phyloP scores from a whole-genome alignment of 1,140 invertebrate genomes.

The Pissodes strobi region DNA sequence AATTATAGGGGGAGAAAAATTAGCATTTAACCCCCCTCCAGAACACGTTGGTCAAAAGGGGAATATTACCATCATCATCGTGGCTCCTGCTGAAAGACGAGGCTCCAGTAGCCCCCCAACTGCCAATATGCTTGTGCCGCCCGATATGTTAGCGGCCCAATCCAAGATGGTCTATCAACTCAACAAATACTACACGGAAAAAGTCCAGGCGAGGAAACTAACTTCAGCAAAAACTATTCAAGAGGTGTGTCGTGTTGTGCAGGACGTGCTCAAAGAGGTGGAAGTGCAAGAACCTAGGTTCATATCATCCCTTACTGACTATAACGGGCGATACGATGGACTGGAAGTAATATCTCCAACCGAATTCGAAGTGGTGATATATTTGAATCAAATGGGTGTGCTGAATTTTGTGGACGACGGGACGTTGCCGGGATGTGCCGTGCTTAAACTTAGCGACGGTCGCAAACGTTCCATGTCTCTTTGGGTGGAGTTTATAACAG shows the following conservation, averaged over 20 bases:
- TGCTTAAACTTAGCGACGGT: conserved; percentile 94
- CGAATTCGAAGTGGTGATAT: conserved; percentile 95
- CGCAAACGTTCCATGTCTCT: conserved; percentile 94
- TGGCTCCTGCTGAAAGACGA: conserved; percentile 50
- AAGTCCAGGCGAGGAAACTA: conserved; percentile 83
- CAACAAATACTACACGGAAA: conserved; percentile 92
- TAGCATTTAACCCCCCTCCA: conserved; percentile 10
- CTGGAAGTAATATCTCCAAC: conserved; percentile 84
- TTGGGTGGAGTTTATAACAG: conserved; percentile 98
- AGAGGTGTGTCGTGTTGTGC: conserved; percentile 90
- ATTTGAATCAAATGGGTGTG: conserved; percentile 97
- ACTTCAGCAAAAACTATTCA: conserved; percentile 86
- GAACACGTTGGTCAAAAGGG: conserved; percentile 1
- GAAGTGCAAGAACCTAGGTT: conserved; percentile 95
- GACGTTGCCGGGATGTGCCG: conserved; percentile 90
- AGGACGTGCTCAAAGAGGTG: conserved; percentile 94
- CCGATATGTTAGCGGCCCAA: conserved; percentile 86
- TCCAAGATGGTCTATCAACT: conserved; percentile 91
- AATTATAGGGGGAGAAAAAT: conserved; percentile 18
- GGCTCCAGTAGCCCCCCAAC: conserved; percentile 44
- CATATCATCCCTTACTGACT: conserved; percentile 80
- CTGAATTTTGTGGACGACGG: conserved; percentile 97
- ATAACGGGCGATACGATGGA: conserved; percentile 68
- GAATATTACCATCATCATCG: conserved; percentile 31
- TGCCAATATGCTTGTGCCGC: conserved; percentile 77